Percentiles rank a stretch among this genome's conserved stretches.
Evolutionary conservation across 2,797 vertebrate species (phyloP).

Genomic region (Xenops minutus): DNA sequence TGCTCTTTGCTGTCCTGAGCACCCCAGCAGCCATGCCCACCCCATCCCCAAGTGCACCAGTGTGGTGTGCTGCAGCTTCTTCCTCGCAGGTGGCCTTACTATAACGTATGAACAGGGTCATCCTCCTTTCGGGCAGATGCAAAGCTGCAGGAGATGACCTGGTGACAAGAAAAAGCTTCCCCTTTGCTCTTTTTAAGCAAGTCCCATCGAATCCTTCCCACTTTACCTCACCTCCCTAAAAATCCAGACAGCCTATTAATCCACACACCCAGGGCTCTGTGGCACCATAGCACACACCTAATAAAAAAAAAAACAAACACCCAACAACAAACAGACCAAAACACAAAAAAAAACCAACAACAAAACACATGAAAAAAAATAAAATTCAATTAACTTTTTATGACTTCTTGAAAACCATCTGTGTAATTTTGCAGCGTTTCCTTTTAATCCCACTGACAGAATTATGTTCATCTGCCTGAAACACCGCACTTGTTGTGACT

Average conservation of each 20-base stretch:
- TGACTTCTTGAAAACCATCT: slow-evolving; percentile 51
- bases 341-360: not conserved
- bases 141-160: not conserved
- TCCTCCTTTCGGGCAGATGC: not conserved
- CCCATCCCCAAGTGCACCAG: accelerated
- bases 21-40: not conserved
- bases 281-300: not conserved
- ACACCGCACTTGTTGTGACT: slow-evolving; percentile 36
- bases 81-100: not conserved
- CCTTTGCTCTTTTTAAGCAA: not conserved
- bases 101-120: not conserved
- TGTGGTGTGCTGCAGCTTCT: accelerated
- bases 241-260: not conserved
- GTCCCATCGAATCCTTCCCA: not conserved
- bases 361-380: not conserved
- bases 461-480: slow-evolving; percentile 56
- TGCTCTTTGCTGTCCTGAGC: not conserved
- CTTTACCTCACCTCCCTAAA: not conserved
- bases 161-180: not conserved
- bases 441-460: slow-evolving; percentile 51
- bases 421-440: slow-evolving; percentile 30
- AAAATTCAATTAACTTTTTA: slow-evolving; percentile 67
- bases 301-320: not conserved
- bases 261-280: not conserved
- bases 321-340: too few relatives aligned